phyloP scores from a whole-genome alignment of 2,797 vertebrate species.

The Pipistrellus kuhlii region DNA sequence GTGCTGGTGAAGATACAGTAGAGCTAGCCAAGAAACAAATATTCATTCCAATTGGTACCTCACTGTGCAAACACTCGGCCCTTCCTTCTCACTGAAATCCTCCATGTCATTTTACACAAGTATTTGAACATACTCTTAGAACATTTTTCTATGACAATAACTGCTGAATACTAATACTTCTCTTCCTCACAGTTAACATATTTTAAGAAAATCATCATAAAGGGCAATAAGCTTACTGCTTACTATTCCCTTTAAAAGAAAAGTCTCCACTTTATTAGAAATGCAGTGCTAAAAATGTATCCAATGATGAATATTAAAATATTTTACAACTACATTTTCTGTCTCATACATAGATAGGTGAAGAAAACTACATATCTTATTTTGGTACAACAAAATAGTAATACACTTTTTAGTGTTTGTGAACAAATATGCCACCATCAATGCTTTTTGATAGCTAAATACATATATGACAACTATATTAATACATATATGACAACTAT shows the following conservation, averaged over 20 bases:
- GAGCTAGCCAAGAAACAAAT: not conserved
- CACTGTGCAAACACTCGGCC: not conserved
- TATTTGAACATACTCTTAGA: not conserved
- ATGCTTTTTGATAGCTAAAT: not conserved
- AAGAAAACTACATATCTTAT: not conserved
- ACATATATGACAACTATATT: not conserved
- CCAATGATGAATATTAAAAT: not conserved
- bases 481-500: not conserved
- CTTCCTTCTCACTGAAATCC: not conserved
- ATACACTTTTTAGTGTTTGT: not conserved
- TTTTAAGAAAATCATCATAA: slow-evolving; percentile 23
- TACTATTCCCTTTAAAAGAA: not conserved
- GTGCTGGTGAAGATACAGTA: not conserved
- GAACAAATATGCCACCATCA: not conserved
- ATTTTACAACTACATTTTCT: not conserved
- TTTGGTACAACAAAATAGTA: not conserved
- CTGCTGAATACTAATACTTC: not conserved
- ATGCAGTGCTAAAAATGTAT: not conserved
- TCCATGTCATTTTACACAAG: not conserved
- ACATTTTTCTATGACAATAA: not conserved
- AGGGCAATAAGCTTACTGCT: not conserved
- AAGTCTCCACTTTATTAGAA: slow-evolving; percentile 8
- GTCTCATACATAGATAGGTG: not conserved
- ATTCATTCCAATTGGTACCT: not conserved
- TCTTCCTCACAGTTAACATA: not conserved